Conservation (phyloP, 2,113 vertebrate genomes). For the Grantiella picta region DNA sequence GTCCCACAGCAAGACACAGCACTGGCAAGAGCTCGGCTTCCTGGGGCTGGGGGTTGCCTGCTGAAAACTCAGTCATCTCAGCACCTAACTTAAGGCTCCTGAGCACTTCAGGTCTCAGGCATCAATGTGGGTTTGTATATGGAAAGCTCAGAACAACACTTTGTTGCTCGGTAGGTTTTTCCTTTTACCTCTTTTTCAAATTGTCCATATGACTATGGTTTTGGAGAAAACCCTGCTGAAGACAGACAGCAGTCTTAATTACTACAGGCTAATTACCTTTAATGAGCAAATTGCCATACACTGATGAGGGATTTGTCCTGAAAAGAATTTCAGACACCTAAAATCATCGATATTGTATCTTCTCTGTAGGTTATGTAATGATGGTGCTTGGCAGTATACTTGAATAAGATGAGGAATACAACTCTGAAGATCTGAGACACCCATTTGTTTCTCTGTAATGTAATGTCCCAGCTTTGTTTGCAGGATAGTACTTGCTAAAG, state of each 20-base stretch:
- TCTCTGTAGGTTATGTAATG: background rate
- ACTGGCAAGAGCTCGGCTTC: accelerated
- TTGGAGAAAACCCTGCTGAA: background rate
- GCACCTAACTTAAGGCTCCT: background rate
- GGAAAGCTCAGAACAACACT: background rate
- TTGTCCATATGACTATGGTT: background rate
- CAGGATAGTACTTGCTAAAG: background rate
- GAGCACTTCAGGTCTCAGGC: background rate
- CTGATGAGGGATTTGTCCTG: background rate
- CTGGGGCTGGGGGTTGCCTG: background rate
- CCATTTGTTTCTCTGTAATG: background rate
- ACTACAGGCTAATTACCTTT: background rate
- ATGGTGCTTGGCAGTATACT: background rate
- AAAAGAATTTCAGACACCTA: background rate
- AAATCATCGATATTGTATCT: background rate
- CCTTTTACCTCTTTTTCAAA: background rate
- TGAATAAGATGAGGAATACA: background rate
- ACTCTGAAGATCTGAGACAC: background rate
- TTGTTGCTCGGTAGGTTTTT: background rate
- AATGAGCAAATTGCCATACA: background rate
- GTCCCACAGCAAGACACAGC: background rate
- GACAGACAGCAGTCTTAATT: background rate
- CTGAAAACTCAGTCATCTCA: background rate
- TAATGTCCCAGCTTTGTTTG: background rate
- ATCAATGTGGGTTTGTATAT: background rate